Percentiles rank a stretch among this genome's conserved stretches.
Conservation (phyloP, 1,140 invertebrate genomes). For the Drosophila kepulauana region DNA sequence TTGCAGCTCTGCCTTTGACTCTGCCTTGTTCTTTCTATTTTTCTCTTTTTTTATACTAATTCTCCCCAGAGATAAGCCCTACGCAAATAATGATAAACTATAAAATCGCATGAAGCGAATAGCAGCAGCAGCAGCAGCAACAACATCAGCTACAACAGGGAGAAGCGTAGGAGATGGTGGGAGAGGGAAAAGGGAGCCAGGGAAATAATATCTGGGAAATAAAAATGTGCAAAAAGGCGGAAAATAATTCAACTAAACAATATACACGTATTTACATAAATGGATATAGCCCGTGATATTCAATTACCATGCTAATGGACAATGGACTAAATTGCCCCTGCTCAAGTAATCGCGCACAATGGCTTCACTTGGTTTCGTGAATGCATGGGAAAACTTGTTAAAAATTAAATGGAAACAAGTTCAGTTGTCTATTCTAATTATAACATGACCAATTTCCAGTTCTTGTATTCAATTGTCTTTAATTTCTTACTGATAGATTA, state of each 20-base stretch:
- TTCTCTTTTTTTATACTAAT: slow-evolving; percentile 50
- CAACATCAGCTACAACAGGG: background rate
- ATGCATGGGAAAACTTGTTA: background rate
- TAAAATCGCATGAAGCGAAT: slow-evolving; percentile 72
- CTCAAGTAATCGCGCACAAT: background rate
- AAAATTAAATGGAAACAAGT: slow-evolving; percentile 1
- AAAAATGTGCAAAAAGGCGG: slow-evolving; percentile 79
- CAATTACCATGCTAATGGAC: slow-evolving; percentile 72
- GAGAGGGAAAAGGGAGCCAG: slow-evolving; percentile 23
- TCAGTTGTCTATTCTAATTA: background rate
- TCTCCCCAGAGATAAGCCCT: slow-evolving; percentile 77
- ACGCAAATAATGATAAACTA: slow-evolving; percentile 83
- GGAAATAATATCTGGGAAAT: slow-evolving; percentile 78
- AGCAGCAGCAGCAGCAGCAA: background rate
- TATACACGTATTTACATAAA: slow-evolving; percentile 83
- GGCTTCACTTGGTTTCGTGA: background rate
- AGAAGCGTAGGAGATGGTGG: background rate
- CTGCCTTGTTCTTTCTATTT: slow-evolving; percentile 13
- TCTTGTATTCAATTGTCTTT: background rate
- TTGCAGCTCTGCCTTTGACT: slow-evolving; percentile 34
- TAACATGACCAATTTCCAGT: background rate
- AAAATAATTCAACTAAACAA: slow-evolving; percentile 83
- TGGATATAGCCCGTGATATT: slow-evolving; percentile 75
- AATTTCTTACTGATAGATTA: background rate
- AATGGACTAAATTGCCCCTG: slow-evolving; percentile 28